Evolutionary conservation across 2,113 vertebrate species (phyloP).

Genomic region (Calidris pugnax): DNA sequence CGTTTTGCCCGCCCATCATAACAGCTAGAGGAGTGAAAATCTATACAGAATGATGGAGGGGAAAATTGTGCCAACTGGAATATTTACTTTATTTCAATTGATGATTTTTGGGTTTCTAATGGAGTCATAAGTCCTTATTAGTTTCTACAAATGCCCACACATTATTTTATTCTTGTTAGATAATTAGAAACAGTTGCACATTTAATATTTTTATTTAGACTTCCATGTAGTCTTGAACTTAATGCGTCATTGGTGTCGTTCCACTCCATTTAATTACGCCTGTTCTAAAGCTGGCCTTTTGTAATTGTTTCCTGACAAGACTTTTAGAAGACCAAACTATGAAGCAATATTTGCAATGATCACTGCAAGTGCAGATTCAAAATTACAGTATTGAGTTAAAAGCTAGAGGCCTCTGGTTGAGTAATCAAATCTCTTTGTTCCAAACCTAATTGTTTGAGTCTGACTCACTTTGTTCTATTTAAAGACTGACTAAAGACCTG

Average conservation of each 20-base stretch:
- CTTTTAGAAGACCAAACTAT: background rate
- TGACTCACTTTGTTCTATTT: slow-evolving; percentile 43
- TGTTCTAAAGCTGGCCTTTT: background rate
- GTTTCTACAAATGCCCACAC: background rate
- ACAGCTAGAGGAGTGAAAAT: background rate
- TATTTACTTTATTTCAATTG: background rate
- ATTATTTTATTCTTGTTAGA: background rate
- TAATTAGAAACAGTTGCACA: background rate
- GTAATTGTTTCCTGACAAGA: slow-evolving; percentile 9
- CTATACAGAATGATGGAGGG: background rate
- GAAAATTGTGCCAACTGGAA: background rate
- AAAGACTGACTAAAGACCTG: background rate
- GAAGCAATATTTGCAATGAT: slow-evolving; percentile 11
- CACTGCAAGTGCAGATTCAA: background rate
- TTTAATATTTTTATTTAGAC: background rate
- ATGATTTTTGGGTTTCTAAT: background rate
- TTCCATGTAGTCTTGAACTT: background rate
- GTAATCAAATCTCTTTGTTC: slow-evolving; percentile 35
- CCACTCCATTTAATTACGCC: background rate
- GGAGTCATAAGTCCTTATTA: background rate
- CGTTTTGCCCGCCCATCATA: background rate
- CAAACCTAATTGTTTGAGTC: background rate
- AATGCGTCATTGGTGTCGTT: background rate
- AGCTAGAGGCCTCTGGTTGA: background rate
- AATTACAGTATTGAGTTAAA: background rate